phyloP scores from a whole-genome alignment of 2,113 vertebrate species.

The Turnix velox region DNA sequence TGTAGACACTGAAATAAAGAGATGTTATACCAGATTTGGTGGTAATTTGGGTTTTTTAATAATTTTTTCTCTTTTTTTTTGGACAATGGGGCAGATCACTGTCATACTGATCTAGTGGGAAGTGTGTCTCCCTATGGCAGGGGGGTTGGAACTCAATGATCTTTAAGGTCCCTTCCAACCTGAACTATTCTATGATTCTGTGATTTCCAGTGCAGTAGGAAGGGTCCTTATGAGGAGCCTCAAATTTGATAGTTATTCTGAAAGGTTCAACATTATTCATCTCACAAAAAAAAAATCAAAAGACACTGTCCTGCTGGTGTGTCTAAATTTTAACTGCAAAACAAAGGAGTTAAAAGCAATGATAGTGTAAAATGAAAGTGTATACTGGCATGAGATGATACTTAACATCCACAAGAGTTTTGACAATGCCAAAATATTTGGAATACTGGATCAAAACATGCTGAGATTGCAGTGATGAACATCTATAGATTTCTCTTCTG shows the following conservation, averaged over 20 bases:
- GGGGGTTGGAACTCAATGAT: too few species aligned
- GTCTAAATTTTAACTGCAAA: not conserved
- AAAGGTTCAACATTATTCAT: not conserved
- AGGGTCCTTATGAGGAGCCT: too few species aligned
- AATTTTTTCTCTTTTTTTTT: not conserved
- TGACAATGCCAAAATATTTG: not conserved
- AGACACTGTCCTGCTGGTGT: not conserved
- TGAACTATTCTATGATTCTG: too few species aligned
- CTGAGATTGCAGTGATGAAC: not conserved
- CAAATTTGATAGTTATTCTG: not conserved
- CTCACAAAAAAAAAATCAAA: not conserved
- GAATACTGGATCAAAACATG: not conserved
- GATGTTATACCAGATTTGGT: not conserved
- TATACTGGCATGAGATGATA: not conserved
- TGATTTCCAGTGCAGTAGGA: too few species aligned
- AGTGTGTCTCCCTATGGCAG: too few species aligned
- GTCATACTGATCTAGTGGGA: not conserved
- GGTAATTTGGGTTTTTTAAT: not conserved
- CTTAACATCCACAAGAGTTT: not conserved
- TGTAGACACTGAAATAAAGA: conserved; percentile 70
- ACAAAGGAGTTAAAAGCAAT: not conserved
- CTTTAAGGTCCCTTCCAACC: too few species aligned
- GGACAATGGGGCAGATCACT: not conserved
- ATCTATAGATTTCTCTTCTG: not conserved
- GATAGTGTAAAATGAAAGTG: not conserved